Percentiles rank a stretch among this genome's conserved stretches.
These are phyloP conservation scores for Craseonycteris thonglongyai DNA, from an alignment of 2,113 vertebrate species.

Conservation along the genomic window DNA sequence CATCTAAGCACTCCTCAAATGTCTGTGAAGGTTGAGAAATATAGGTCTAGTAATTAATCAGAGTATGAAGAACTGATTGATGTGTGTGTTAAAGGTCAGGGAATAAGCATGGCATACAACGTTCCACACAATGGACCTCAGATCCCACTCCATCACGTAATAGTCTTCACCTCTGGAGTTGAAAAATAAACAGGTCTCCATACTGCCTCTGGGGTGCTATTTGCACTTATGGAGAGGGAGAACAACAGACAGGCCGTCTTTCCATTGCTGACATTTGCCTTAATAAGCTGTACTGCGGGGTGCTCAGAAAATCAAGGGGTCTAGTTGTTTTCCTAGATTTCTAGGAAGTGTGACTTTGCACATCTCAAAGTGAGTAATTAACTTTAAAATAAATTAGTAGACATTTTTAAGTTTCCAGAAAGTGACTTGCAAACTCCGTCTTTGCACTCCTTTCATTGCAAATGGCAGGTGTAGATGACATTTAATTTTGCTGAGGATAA, in stretches of 20 bases:
- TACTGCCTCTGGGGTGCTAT: not conserved
- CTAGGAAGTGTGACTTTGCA: conserved; percentile 29
- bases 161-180: not conserved
- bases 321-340: conserved; percentile 20
- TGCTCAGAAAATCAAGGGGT: conserved; percentile 27
- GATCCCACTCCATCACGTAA: not conserved
- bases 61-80: not conserved
- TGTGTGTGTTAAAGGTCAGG: not conserved
- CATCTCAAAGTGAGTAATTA: not conserved
- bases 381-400: conserved; percentile 34
- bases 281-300: not conserved
- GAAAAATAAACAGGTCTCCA: not conserved
- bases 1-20: not conserved
- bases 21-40: not conserved
- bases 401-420: not conserved
- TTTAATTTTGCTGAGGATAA: not conserved
- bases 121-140: not conserved
- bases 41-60: not conserved
- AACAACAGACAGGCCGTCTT: not conserved
- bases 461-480: not conserved
- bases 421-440: not conserved
- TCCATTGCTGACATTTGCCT: conserved; percentile 35
- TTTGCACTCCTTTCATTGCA: not conserved
- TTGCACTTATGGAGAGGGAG: not conserved
- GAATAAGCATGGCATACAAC: not conserved